Conservation (phyloP, 2,888 invertebrate species). For the Callyntrura guangdongensis region DNA sequence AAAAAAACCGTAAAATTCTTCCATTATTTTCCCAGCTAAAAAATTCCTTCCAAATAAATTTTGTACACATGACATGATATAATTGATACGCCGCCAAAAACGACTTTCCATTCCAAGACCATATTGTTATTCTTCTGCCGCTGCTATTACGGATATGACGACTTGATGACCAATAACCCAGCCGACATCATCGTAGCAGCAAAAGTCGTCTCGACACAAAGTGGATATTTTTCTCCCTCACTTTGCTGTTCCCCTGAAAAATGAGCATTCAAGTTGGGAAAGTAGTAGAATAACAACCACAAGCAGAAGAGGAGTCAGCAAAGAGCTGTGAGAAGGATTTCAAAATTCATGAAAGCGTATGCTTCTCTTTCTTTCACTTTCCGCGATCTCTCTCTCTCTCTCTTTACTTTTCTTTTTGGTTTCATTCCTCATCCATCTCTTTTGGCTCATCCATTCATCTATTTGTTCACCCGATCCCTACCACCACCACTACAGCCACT, state of each 20-base stretch:
- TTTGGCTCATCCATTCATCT: slow-evolving; percentile 55
- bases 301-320: slow-evolving; percentile 16
- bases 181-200: not conserved
- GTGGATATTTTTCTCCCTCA: slow-evolving; percentile 41
- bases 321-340: slow-evolving; percentile 66
- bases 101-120: not conserved
- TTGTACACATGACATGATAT: not conserved
- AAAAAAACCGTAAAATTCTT: not conserved
- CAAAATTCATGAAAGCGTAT: slow-evolving; percentile 69
- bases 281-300: slow-evolving; percentile 31
- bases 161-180: slow-evolving; percentile 25
- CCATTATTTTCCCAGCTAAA: not conserved
- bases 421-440: slow-evolving; percentile 64
- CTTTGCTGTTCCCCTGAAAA: slow-evolving; percentile 15
- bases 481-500: not conserved
- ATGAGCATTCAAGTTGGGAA: slow-evolving; percentile 1
- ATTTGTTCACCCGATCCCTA: slow-evolving; percentile 48
- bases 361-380: slow-evolving; percentile 14
- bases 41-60: no score
- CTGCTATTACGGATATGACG: not conserved
- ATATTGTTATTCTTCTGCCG: not conserved
- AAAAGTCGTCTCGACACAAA: not conserved
- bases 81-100: not conserved
- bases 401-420: slow-evolving; percentile 10
- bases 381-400: not conserved